These are phyloP conservation scores for Eupithecia subfuscata DNA, from an alignment of 2,888 invertebrate species.

Conservation along the genomic window DNA sequence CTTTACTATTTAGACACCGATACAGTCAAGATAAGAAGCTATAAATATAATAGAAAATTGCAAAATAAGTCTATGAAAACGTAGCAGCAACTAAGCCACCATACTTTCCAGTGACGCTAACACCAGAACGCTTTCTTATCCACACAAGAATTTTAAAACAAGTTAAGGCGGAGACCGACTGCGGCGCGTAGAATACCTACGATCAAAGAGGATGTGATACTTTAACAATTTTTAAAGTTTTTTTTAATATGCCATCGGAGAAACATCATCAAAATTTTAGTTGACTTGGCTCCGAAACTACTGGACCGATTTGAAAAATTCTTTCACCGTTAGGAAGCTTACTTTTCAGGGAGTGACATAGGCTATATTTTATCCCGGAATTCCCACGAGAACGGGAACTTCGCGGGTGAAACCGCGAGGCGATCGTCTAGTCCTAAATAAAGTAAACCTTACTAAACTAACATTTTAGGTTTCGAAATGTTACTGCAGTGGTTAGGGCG, in stretches of 20 bases:
- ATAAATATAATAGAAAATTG: background rate
- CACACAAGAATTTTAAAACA: slow-evolving; percentile 20
- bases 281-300: no score
- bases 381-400: no score
- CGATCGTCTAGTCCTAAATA: no score
- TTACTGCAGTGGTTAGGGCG: background rate
- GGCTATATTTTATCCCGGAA: no score
- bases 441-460: no score
- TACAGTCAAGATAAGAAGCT: background rate
- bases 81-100: background rate
- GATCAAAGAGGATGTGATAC: background rate
- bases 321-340: no score
- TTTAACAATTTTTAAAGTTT: background rate
- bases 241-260: background rate
- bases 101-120: slow-evolving; percentile 18
- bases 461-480: no score
- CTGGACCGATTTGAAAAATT: no score
- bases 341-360: no score
- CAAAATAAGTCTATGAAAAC: background rate
- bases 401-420: no score
- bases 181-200: background rate
- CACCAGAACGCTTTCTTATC: slow-evolving; percentile 19
- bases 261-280: background rate
- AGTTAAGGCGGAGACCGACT: background rate
- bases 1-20: no score